A percentile compares a stretch with the other conserved stretches of the same genome.
Evolutionary conservation across 2,113 vertebrate genomes (phyloP).

Genomic region (Gnathonemus longibarbis): DNA sequence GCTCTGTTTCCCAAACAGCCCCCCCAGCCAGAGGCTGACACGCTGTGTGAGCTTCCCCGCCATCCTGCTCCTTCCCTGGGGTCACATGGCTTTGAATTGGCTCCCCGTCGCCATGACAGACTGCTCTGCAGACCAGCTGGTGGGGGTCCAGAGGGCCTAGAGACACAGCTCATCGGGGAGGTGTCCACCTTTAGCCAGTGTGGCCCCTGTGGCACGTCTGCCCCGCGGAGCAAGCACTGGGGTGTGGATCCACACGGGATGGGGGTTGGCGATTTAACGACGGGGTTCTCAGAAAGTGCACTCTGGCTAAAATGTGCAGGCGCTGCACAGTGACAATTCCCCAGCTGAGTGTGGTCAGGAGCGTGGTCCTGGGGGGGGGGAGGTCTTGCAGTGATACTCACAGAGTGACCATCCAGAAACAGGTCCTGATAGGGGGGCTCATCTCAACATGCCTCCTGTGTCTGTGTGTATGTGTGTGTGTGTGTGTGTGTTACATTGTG

Average conservation of each 20-base stretch:
- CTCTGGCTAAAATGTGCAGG: not conserved
- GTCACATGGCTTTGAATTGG: not conserved
- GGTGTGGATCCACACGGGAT: constrained; percentile 1
- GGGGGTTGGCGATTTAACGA: not conserved
- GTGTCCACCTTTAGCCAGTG: not conserved
- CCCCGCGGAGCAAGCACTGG: not conserved
- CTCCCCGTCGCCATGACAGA: not conserved
- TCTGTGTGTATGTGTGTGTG: not conserved
- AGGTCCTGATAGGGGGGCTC: not conserved
- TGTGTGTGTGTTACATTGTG: not conserved
- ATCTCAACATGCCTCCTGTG: not conserved
- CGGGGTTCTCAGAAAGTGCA: not conserved
- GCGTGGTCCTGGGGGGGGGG: not conserved
- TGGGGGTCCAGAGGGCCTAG: not conserved
- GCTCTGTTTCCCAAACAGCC: not conserved
- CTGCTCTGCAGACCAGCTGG: not conserved
- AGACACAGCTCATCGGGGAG: not conserved
- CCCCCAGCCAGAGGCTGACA: not conserved
- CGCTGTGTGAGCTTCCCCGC: constrained; percentile 13
- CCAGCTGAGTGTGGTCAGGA: not conserved
- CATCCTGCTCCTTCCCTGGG: constrained; percentile 32
- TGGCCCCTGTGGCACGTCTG: not conserved
- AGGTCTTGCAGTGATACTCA: not conserved
- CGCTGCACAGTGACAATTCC: not conserved
- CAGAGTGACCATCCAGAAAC: not conserved